Evolutionary conservation across 2,888 invertebrate species (phyloP).

Genomic region (Antitype chi): DNA sequence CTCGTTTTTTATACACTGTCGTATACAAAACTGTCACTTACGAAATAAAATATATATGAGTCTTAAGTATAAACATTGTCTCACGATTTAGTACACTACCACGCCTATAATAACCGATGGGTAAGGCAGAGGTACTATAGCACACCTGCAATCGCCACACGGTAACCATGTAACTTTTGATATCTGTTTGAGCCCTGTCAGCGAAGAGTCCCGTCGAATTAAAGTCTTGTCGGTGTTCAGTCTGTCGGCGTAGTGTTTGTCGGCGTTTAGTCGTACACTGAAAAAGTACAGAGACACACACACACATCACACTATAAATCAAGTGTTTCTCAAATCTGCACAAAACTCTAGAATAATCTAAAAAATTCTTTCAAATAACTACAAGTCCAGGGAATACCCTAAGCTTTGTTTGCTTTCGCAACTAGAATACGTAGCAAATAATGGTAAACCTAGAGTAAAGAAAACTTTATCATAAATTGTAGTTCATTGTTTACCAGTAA

Average conservation of each 20-base stretch:
- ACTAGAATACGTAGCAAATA: slow-evolving; percentile 29
- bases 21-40: background rate
- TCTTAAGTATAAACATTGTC: background rate
- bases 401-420: slow-evolving; percentile 10
- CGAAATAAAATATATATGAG: background rate
- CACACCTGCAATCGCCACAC: background rate
- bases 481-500: slow-evolving; percentile 15
- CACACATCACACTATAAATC: background rate
- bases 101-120: no score
- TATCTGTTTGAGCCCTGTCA: no score
- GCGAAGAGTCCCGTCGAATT: no score
- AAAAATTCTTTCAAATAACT: background rate
- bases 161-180: background rate
- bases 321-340: background rate
- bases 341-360: background rate
- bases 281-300: no score
- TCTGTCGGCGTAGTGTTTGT: no score
- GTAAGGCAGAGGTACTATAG: no score
- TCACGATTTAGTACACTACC: no score
- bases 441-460: slow-evolving; percentile 38
- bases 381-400: slow-evolving; percentile 12
- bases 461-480: slow-evolving; percentile 10
- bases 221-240: no score
- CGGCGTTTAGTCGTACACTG: no score
- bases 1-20: background rate